These are phyloP conservation scores for Sanderia malayensis DNA, from an alignment of 30 jellyfish, hydroid and myxozoan genomes.

Conservation along the genomic window DNA sequence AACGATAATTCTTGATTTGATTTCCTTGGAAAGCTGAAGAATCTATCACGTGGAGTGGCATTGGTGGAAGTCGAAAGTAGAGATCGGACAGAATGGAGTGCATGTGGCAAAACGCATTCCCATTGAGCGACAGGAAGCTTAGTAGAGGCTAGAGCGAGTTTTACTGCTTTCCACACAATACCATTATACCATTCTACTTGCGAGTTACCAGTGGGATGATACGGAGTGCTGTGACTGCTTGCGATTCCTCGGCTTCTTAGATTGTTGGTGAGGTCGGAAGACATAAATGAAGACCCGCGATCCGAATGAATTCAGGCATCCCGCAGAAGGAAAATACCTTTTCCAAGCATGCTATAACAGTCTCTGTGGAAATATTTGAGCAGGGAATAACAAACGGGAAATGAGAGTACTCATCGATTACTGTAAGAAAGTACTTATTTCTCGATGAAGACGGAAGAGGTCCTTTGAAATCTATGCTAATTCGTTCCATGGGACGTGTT, in stretches of 20 bases:
- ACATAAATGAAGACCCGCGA: constrained; percentile 61
- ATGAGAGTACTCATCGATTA: constrained; percentile 50
- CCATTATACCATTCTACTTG: constrained; percentile 53
- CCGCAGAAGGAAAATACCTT: constrained; percentile 38
- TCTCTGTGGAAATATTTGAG: constrained; percentile 30
- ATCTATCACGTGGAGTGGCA: constrained; percentile 74
- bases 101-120: constrained; percentile 72
- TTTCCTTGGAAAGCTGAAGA: constrained; percentile 26
- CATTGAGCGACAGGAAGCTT: constrained; percentile 38
- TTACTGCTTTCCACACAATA: constrained; percentile 41
- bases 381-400: constrained; percentile 40
- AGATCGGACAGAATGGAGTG: constrained; percentile 73
- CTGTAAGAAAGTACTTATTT: constrained; percentile 28
- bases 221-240: constrained; percentile 48
- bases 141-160: constrained; percentile 41
- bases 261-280: constrained; percentile 25
- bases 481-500: constrained; percentile 38
- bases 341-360: constrained; percentile 45
- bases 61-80: constrained; percentile 73
- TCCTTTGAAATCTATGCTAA: constrained; percentile 30
- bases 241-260: constrained; percentile 38
- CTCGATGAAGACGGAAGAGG: constrained; percentile 45
- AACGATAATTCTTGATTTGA: constrained; percentile 34
- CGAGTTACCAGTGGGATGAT: constrained; percentile 58
- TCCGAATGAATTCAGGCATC: constrained; percentile 65